Conservation (phyloP, 2,888 invertebrate species). For the Apamea anceps region DNA sequence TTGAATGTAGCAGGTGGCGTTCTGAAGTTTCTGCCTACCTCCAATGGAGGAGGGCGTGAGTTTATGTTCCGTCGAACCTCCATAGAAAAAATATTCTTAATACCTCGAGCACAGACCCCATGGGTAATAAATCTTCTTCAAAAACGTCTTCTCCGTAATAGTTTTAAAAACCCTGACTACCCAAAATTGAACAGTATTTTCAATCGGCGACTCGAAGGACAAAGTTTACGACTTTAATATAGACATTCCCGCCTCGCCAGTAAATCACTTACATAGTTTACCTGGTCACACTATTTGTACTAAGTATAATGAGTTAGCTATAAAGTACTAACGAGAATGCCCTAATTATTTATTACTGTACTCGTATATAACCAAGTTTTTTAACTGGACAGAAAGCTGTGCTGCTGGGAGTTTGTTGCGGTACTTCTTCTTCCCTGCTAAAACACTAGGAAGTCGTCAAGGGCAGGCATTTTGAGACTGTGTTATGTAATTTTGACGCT, state of each 20-base stretch:
- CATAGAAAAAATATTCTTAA: neutral
- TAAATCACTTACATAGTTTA: conserved; percentile 72
- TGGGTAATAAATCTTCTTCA: neutral
- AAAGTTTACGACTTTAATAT: conserved; percentile 79
- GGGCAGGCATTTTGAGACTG: neutral
- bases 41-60: too few species aligned
- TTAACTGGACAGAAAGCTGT: too few species aligned
- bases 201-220: conserved; percentile 49
- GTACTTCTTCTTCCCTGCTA: neutral
- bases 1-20: neutral
- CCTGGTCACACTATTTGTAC: conserved; percentile 34
- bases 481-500: neutral
- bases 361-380: too few species aligned
- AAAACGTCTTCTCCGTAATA: neutral
- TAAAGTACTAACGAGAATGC: neutral
- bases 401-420: neutral
- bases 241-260: conserved; percentile 70
- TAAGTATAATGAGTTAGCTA: neutral
- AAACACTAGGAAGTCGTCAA: neutral
- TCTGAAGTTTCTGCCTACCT: neutral
- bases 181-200: conserved; percentile 44
- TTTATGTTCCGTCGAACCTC: neutral
- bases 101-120: neutral
- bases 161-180: conserved; percentile 27
- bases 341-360: too few species aligned